Percentiles rank a stretch among this genome's conserved stretches.
These are phyloP conservation scores for Drosophila lacteicornis DNA, from an alignment of 1,140 invertebrate genomes.

Conservation along the genomic window DNA sequence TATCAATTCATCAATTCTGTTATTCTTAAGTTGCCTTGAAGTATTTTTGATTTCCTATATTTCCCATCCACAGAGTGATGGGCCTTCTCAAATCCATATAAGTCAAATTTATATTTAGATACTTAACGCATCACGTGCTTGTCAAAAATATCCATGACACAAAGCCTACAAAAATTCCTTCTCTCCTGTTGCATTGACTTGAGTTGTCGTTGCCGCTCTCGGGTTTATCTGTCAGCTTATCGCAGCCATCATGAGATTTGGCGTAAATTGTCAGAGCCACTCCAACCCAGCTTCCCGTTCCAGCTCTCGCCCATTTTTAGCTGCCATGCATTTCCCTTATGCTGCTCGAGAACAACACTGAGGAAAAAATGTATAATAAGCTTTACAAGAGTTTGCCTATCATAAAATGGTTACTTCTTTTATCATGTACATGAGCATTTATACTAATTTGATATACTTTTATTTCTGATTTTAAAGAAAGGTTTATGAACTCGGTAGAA, in stretches of 20 bases:
- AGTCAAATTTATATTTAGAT: conserved; percentile 24
- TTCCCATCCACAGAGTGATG: neutral
- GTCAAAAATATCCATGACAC: conserved; percentile 26
- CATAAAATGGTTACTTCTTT: too few species aligned
- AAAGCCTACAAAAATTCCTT: conserved; percentile 25
- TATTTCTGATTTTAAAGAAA: too few species aligned
- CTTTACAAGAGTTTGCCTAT: too few species aligned
- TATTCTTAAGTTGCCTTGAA: neutral
- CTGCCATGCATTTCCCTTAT: conserved; percentile 20
- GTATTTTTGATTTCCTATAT: neutral
- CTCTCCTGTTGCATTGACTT: conserved; percentile 51
- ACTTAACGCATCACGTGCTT: conserved; percentile 34
- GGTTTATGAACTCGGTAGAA: too few species aligned
- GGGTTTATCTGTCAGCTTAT: conserved; percentile 65
- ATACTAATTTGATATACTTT: too few species aligned
- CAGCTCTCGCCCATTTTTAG: neutral
- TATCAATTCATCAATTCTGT: too few species aligned
- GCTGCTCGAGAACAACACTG: neutral
- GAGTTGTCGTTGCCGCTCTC: conserved; percentile 35
- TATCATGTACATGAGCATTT: too few species aligned
- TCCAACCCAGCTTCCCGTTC: neutral
- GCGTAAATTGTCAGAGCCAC: conserved; percentile 59
- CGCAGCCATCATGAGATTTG: conserved; percentile 63
- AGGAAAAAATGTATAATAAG: neutral
- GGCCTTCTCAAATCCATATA: neutral